These are phyloP conservation scores for Epinotia demarniana DNA, from an alignment of 2,888 invertebrate genomes.

Conservation along the genomic window DNA sequence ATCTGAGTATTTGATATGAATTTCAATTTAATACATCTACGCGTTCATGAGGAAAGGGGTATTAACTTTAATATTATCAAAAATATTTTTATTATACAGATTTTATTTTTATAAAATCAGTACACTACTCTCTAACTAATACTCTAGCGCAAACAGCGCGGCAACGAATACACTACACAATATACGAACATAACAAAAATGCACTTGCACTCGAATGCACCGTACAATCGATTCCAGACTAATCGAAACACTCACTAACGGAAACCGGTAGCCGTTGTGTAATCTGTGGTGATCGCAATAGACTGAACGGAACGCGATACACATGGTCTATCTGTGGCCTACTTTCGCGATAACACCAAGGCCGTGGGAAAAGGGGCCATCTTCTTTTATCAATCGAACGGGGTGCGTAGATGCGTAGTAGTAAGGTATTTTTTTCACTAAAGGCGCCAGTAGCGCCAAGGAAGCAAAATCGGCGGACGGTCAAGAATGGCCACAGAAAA, in stretches of 20 bases:
- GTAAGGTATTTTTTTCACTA: not conserved
- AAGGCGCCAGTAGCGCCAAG: not conserved
- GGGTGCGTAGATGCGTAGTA: conserved; percentile 8
- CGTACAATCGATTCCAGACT: not conserved
- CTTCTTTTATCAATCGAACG: conserved; percentile 39
- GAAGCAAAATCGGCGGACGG: too few species aligned
- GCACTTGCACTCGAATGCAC: conserved; percentile 1
- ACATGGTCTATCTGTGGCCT: conserved; percentile 61
- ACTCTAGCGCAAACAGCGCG: too few species aligned
- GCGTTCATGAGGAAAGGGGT: too few species aligned
- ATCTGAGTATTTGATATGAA: too few species aligned
- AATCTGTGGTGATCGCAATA: conserved; percentile 20
- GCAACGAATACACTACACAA: not conserved
- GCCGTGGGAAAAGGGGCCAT: conserved; percentile 51
- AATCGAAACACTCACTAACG: conserved; percentile 4
- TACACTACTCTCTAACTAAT: too few species aligned
- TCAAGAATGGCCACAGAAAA: too few species aligned
- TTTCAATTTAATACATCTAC: too few species aligned
- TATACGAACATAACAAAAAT: not conserved
- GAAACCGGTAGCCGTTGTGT: conserved; percentile 5
- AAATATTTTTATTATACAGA: too few species aligned
- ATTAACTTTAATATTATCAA: too few species aligned
- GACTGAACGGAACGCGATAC: conserved; percentile 28
- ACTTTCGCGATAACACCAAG: conserved; percentile 68
- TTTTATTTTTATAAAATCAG: too few species aligned